Evolutionary conservation across 2,113 vertebrate genomes (phyloP), one percentile per base, ranked within the genome.

Genomic region (Aptenodytes forsteri): DNA sequence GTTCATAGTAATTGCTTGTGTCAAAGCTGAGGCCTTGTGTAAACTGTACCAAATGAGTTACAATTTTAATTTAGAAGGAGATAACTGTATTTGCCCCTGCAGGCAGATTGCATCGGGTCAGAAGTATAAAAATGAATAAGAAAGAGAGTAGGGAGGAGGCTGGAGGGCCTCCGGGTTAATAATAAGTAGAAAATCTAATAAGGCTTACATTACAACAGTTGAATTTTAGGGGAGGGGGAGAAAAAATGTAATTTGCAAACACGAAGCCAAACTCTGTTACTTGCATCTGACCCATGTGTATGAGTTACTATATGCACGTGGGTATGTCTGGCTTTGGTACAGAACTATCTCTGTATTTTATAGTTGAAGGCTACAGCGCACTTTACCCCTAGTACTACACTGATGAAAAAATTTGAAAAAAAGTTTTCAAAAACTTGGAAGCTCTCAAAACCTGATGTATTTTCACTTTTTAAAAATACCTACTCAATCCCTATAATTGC

Each of bases 221-320:
- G 98, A 98, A 98, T 99, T 99, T 99, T 96, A 76, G 73, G 44
- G 77, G 80, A 38, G 76, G 87, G 30, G 30, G n/a, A 98, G 98
- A 95, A 98, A 98, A 99, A 99, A 99, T 98, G 98, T 98, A 99
- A 99, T 99, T 99, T 99, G 98, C 98, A 99, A 98, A 98, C 98
- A 99, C 98, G 98, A 98, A 99, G 98, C 98, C 98, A 98, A 98
- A 99, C 66, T 98, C 98, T 90, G 95, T 90, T 86, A 77, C 73
- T 95, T 90, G 83, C 92, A 66, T 89, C 83, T 2, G 3, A 29
- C 83, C 80, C 38, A 4, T 56, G 50, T 29, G 21, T 87, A 17
- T 65, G 19, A 90, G 26, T 44, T 77, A 7, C 16, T 82, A 7
- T 40, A 22, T 71, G 47, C 38, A 69, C 10, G 11, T 77, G 83